Evolutionary conservation across 2,797 vertebrate genomes (phyloP), one percentile per base, ranked within the genome.

Genomic region (Microcaecilia unicolor): DNA sequence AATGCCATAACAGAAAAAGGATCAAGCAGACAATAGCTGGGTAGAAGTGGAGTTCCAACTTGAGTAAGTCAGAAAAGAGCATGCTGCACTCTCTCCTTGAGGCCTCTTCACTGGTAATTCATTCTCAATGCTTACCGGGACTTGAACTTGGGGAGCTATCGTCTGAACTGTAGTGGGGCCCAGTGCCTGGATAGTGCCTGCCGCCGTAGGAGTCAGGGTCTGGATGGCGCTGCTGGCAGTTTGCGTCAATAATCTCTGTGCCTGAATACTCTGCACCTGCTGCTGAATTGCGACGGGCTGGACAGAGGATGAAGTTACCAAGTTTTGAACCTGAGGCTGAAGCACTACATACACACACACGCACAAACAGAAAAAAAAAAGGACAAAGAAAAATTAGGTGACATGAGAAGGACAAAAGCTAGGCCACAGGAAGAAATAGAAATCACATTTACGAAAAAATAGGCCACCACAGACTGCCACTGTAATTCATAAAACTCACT

Each of bases 271-370:
- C 63, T 84, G 82, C 25, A 86, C 73, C 48, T 96, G 94, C 69
- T 98, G 95, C 76, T 98, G 95, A 63, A 98, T 90, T 18, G 94
- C 62, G 32, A 98, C 72, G 0, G 92, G 89, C 52, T 97, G 93
- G 5, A 98, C 83, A 60, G 97, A 93, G 2, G 76, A 79, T 31
- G 95, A 90, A 0, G 93, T 90, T 83, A 98, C 67, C 33, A 98
- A 84, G 80, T 90, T 92, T 68, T 93, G 90, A 46, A 98, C 49
- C 58, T 98, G 94, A 22, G 93, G 91, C 48, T 98, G 95, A 15
- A 98, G 84, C 33, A 98, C 95, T 98, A 65, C 16, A 63, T 62
- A 37, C 6, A 45, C 6, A 2, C 20, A 32, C 10, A 34, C 10
- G 24, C 24, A n/a, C n/a, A n/a, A n/a, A n/a, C n/a, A n/a, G n/a